phyloP scores from a whole-genome alignment of 2,113 vertebrate species.

The Atherinomorus stipes region DNA sequence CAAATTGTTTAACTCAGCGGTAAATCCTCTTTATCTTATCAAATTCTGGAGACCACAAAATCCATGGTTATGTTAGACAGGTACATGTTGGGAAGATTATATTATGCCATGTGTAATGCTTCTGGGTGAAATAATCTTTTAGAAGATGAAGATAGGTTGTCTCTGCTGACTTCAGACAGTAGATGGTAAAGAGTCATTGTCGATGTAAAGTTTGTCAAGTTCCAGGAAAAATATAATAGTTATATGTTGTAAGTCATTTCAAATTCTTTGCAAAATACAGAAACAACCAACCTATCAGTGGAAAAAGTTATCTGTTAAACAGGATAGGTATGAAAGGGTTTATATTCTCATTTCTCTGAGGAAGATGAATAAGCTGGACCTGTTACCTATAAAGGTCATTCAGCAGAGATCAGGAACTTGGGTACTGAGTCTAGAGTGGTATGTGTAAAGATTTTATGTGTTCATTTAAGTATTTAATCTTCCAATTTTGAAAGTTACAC shows the following conservation, averaged over 20 bases:
- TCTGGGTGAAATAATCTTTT: too few relatives aligned
- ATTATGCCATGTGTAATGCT: neutral
- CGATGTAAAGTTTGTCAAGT: neutral
- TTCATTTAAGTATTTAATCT: neutral
- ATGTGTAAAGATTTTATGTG: neutral
- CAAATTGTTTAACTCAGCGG: neutral
- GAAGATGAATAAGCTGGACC: neutral
- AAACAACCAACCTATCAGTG: neutral
- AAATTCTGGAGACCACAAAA: neutral
- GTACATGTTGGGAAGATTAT: neutral
- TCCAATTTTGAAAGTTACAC: too few relatives aligned
- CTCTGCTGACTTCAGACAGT: neutral
- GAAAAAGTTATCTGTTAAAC: too few relatives aligned
- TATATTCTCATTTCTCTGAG: slow-evolving; percentile 7
- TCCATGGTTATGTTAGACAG: neutral
- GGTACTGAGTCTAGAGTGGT: neutral
- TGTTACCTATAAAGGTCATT: neutral
- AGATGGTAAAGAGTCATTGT: neutral
- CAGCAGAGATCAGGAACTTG: slow-evolving; percentile 7
- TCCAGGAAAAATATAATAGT: neutral
- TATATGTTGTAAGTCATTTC: neutral
- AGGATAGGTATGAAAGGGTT: too few relatives aligned
- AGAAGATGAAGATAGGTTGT: too few relatives aligned
- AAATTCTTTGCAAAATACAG: neutral
- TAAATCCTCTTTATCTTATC: neutral